A percentile compares a stretch with the other conserved stretches of the same genome.
Evolutionary conservation across 2,888 invertebrate species (phyloP).

Genomic region (Patella ulyssiponensis): DNA sequence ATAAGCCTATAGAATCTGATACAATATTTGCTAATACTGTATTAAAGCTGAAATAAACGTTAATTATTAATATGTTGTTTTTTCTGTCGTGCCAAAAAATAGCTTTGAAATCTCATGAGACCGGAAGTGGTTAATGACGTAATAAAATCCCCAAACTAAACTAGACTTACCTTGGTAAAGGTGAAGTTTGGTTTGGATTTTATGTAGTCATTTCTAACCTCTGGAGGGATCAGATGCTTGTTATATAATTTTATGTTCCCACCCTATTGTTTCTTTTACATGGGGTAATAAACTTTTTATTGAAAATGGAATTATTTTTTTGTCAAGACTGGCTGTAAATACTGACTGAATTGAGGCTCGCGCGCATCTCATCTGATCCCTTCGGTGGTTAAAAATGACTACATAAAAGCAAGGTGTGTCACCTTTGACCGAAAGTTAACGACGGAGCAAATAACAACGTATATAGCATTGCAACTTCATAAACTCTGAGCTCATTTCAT

Average conservation of each 20-base stretch:
- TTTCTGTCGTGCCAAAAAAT: background rate
- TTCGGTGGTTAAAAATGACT: slow-evolving; percentile 26
- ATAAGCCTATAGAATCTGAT: background rate
- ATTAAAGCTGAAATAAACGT: slow-evolving; percentile 5
- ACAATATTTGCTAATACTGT: slow-evolving; percentile 8
- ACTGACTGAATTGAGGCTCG: background rate
- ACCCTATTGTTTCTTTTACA: background rate
- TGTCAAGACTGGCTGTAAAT: background rate
- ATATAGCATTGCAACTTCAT: too few relatives aligned
- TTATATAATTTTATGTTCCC: too few relatives aligned
- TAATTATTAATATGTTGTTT: slow-evolving; percentile 13
- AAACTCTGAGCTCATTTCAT: too few relatives aligned
- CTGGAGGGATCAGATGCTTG: slow-evolving; percentile 30
- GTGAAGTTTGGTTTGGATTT: slow-evolving; percentile 35
- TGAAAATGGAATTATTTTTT: background rate
- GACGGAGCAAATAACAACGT: too few relatives aligned
- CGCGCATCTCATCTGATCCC: slow-evolving; percentile 27
- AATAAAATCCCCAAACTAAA: slow-evolving; percentile 34
- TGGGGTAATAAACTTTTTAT: background rate
- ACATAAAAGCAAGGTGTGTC: too few relatives aligned
- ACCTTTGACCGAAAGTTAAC: too few relatives aligned
- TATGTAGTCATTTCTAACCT: slow-evolving; percentile 30
- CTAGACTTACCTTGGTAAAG: slow-evolving; percentile 29
- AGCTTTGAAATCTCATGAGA: slow-evolving; percentile 32
- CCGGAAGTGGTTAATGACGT: slow-evolving; percentile 32